phyloP scores from a whole-genome alignment of 2,888 invertebrate species.

The Lysandra coridon region DNA sequence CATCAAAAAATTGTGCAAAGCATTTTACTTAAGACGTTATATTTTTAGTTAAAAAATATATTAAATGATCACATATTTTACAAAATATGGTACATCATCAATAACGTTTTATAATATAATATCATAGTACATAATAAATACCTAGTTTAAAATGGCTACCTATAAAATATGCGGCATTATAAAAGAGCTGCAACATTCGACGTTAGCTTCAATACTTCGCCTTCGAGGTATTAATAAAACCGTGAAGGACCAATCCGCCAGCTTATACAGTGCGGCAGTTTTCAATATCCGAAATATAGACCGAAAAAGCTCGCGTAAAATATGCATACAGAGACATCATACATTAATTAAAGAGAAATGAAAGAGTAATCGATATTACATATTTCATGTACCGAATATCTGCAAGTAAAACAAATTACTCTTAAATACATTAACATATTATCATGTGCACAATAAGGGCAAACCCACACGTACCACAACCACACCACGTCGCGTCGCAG shows the following conservation, averaged over 20 bases:
- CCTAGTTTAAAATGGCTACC: too few relatives aligned
- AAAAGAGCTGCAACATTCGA: neutral
- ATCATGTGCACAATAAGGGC: neutral
- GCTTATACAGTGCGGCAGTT: conserved; percentile 10
- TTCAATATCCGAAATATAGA: conserved; percentile 7
- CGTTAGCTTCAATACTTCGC: neutral
- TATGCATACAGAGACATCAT: neutral
- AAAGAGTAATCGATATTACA: neutral
- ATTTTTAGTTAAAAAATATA: too few relatives aligned
- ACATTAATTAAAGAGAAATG: conserved; percentile 19
- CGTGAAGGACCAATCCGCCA: neutral
- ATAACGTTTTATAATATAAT: too few relatives aligned
- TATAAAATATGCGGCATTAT: neutral
- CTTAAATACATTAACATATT: neutral
- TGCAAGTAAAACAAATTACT: conserved; percentile 20
- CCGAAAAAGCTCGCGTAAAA: conserved; percentile 14
- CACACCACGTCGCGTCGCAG: too few relatives aligned
- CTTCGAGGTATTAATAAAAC: conserved; percentile 12
- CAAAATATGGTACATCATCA: too few relatives aligned
- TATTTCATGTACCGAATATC: conserved; percentile 21
- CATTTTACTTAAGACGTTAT: too few relatives aligned
- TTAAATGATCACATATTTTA: too few relatives aligned
- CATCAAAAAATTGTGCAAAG: too few relatives aligned
- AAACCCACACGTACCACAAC: too few relatives aligned
- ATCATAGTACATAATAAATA: too few relatives aligned